A percentile compares a stretch with the other conserved stretches of the same genome.
Conservation (phyloP, 2,113 vertebrate genomes). For the Rana temporaria region DNA sequence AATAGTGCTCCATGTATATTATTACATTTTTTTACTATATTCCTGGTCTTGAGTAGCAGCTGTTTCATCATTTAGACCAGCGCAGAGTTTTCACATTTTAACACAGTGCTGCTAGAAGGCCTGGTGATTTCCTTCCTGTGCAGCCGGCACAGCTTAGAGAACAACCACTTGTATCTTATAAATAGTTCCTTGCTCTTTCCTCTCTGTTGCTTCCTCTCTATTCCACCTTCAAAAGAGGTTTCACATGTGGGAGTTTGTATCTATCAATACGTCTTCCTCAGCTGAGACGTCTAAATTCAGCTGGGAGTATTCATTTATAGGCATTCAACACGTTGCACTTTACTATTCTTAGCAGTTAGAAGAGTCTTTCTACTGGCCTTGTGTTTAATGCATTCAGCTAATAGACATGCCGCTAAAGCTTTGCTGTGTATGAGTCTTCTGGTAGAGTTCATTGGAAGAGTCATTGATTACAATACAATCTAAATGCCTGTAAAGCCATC, state of each 20-base stretch:
- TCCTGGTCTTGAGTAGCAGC: too few relatives aligned
- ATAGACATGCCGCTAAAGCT: not conserved
- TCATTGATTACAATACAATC: not conserved
- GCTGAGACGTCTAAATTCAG: not conserved
- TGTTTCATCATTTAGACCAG: too few relatives aligned
- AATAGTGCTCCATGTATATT: too few relatives aligned
- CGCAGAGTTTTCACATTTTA: too few relatives aligned
- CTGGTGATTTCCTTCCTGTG: not conserved
- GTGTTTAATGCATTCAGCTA: not conserved
- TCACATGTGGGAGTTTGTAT: slow-evolving; percentile 15
- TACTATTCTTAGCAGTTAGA: not conserved
- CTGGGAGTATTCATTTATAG: not conserved
- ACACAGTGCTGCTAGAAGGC: too few relatives aligned
- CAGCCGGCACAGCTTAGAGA: not conserved
- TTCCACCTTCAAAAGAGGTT: not conserved
- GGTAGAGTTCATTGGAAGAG: not conserved
- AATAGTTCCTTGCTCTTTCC: not conserved
- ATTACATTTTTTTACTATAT: too few relatives aligned
- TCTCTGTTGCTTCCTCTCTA: not conserved
- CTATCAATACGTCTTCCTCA: slow-evolving; percentile 20
- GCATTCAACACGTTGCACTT: not conserved
- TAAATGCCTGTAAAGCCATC: too few relatives aligned
- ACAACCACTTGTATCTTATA: slow-evolving; percentile 7
- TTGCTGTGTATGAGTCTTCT: not conserved
- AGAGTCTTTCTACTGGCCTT: slow-evolving; percentile 10